Evolutionary conservation across 1,140 invertebrate species (phyloP), one percentile per base, ranked within the genome.

Genomic region (Nymphalis io): DNA sequence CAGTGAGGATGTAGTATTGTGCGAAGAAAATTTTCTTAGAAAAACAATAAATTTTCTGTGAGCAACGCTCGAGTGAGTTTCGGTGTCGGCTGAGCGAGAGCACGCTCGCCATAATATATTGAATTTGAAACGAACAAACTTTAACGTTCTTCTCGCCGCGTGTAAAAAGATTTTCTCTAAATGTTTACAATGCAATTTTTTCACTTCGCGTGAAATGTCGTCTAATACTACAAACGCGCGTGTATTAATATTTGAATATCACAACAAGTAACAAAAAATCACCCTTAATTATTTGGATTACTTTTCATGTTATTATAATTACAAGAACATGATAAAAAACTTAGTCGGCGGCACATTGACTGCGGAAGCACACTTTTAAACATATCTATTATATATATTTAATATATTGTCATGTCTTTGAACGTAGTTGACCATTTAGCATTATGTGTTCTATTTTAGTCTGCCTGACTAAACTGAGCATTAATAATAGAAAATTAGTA

Each of bases 101-200:
- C 89, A 89, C 89, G 89, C 89, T 81, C 87, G 80, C 87, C 85
- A 84, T 91, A 91, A 91, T 90, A 91, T 91, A 91, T 91, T 91
- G 89, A 89, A 91, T 91, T 90, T 90, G 85, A 91, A 91, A 87
- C 86, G 88, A 88, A 90, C 88, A 90, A 91, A 91, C 84, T 91
- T 91, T 89, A 82, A 82, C 85, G 83, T 86, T 87, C 79, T 81
- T 79, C 74, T 78, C 80, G 77, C 81, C 80, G 83, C 82, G 76
- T 85, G 79, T 87, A 88, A 88, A 87, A 89, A 88, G 86, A 88
- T 88, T 89, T 89, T 79, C 82, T 78, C 74, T 81, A 83, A 88
- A 88, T 89, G 81, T 89, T 91, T 87, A 86, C 80, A 84, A 87
- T 87, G 76, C 81, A 82, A 83, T 87, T 81, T 85, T 85, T 82